Conservation (phyloP, 1,140 invertebrate genomes). For the Drusus annulatus region DNA sequence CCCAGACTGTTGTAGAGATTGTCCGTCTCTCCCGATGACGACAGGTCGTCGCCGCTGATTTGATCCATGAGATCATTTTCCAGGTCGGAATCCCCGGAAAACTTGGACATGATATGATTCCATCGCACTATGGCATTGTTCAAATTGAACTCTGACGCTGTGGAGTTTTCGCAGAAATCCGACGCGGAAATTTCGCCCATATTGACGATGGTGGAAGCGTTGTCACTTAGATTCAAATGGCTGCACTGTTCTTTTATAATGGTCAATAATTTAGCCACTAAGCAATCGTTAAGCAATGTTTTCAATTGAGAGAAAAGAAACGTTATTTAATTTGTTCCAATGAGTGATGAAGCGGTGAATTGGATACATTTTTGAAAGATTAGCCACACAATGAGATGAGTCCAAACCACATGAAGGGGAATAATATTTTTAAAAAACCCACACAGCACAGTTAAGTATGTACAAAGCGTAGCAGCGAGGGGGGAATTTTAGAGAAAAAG, state of each 20-base stretch:
- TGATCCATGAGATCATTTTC: neutral
- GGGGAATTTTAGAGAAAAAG: slow-evolving; percentile 9
- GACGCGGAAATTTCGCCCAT: neutral
- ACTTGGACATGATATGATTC: slow-evolving; percentile 26
- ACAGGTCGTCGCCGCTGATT: slow-evolving; percentile 21
- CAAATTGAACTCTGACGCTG: neutral
- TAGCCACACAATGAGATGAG: neutral
- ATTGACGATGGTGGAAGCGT: neutral
- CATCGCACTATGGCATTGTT: slow-evolving; percentile 33
- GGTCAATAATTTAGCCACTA: neutral
- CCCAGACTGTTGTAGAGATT: neutral
- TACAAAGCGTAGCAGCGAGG: slow-evolving; percentile 18
- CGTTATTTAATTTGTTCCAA: too few relatives aligned
- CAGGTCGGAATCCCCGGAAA: slow-evolving; percentile 8
- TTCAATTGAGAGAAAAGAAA: too few relatives aligned
- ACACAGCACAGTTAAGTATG: slow-evolving; percentile 28
- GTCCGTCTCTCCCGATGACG: slow-evolving; percentile 20
- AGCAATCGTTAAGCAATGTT: neutral
- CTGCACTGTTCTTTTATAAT: neutral
- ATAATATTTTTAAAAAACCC: neutral
- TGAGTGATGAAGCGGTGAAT: too few relatives aligned
- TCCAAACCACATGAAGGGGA: neutral
- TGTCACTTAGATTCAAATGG: neutral
- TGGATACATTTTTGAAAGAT: neutral
- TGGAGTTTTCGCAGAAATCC: neutral